Conservation (phyloP, 2,888 invertebrate genomes). For the Drepana falcataria region DNA sequence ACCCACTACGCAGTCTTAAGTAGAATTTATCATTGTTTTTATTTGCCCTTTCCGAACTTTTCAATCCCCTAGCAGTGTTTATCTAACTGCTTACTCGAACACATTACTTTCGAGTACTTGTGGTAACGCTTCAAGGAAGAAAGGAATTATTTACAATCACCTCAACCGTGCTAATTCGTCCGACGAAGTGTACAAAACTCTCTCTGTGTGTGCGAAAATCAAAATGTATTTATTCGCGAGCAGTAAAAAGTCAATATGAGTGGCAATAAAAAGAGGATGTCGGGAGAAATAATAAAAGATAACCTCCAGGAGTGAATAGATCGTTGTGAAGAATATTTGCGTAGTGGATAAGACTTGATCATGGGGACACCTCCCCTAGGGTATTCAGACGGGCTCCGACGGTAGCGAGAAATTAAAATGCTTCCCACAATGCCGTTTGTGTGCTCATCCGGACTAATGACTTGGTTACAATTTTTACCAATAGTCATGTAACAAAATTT, state of each 20-base stretch:
- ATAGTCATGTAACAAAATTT: too few relatives aligned
- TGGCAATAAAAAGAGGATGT: constrained; percentile 72
- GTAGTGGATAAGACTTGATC: constrained; percentile 75
- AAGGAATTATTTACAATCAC: constrained; percentile 47
- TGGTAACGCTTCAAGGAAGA: constrained; percentile 8
- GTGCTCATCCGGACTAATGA: constrained; percentile 13
- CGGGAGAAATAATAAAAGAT: constrained; percentile 74
- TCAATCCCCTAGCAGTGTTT: constrained; percentile 62
- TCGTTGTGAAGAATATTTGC: constrained; percentile 76
- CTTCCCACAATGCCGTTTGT: constrained; percentile 46
- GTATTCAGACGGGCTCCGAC: constrained; percentile 38
- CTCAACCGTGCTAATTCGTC: constrained; percentile 67
- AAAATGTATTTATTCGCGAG: constrained; percentile 77
- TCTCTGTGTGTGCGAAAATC: constrained; percentile 65
- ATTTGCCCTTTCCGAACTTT: constrained; percentile 52
- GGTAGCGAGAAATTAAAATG: constrained; percentile 61
- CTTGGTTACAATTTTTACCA: background rate
- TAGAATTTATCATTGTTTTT: constrained; percentile 73
- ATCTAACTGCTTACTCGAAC: constrained; percentile 54
- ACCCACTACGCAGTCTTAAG: constrained; percentile 47
- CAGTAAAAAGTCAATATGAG: constrained; percentile 77
- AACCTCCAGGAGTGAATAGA: constrained; percentile 74
- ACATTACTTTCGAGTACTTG: constrained; percentile 31
- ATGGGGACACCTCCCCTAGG: constrained; percentile 66
- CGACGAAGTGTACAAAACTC: constrained; percentile 62